These are phyloP conservation scores for Theocolax elegans DNA, from an alignment of 1,140 invertebrate species.

Conservation along the genomic window DNA sequence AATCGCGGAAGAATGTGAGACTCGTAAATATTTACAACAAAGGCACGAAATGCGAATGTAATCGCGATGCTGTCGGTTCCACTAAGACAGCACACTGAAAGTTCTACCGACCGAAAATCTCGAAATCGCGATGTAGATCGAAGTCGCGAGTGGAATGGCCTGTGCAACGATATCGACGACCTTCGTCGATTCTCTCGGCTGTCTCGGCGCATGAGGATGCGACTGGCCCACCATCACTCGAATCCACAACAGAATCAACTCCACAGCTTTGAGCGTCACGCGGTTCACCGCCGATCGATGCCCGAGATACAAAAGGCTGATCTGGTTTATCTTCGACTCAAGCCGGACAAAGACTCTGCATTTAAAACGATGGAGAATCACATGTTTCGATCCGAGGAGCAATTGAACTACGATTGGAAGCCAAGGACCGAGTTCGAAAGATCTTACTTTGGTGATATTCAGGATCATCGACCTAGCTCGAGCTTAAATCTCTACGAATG, in stretches of 20 bases:
- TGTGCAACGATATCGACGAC: slow-evolving; percentile 52
- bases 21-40: background rate
- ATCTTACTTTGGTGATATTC: slow-evolving; percentile 55
- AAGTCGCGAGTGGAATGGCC: slow-evolving; percentile 50
- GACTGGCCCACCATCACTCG: background rate
- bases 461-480: slow-evolving; percentile 20
- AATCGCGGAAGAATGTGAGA: background rate
- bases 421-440: slow-evolving; percentile 59
- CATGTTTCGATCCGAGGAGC: slow-evolving; percentile 20
- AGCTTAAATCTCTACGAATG: slow-evolving; percentile 10
- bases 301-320: slow-evolving; percentile 56
- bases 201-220: slow-evolving; percentile 19
- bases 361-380: background rate
- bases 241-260: slow-evolving; percentile 2
- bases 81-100: background rate
- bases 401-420: slow-evolving; percentile 54
- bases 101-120: background rate
- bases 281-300: slow-evolving; percentile 53
- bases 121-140: slow-evolving; percentile 44
- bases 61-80: slow-evolving; percentile 1
- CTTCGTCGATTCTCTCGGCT: slow-evolving; percentile 49
- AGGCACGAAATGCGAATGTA: background rate
- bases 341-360: background rate
- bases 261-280: slow-evolving; percentile 43
- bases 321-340: slow-evolving; percentile 47